A percentile compares a stretch with the other conserved stretches of the same genome.
Evolutionary conservation across 2,113 vertebrate species (phyloP).

Genomic region (Nicator chloris): DNA sequence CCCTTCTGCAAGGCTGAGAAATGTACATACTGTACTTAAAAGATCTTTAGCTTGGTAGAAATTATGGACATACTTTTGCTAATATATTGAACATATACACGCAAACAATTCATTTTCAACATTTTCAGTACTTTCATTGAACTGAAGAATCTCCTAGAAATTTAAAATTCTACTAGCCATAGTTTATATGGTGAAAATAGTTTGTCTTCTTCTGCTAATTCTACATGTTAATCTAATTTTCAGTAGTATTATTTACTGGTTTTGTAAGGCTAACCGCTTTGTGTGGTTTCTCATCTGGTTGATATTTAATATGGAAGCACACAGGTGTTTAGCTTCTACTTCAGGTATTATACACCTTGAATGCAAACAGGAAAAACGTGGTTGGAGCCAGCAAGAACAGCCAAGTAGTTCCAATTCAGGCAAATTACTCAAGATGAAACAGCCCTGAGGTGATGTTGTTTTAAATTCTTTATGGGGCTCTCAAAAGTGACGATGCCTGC

Average conservation of each 20-base stretch:
- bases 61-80: background rate
- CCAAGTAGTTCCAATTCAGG: background rate
- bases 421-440: background rate
- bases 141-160: background rate
- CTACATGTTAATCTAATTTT: background rate
- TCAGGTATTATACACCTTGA: background rate
- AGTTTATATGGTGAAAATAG: background rate
- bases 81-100: background rate
- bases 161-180: background rate
- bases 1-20: background rate
- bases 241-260: background rate
- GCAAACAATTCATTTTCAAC: background rate
- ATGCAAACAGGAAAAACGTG: background rate
- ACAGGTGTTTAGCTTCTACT: background rate
- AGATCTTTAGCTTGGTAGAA: background rate
- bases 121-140: background rate
- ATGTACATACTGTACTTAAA: background rate
- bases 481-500: background rate
- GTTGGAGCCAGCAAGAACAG: background rate
- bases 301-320: background rate
- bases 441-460: background rate
- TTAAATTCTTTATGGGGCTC: background rate
- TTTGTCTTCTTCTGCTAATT: background rate
- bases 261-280: background rate
- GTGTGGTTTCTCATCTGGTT: background rate